Conservation (phyloP, 1,140 invertebrate genomes). For the Achatina immaculata region DNA sequence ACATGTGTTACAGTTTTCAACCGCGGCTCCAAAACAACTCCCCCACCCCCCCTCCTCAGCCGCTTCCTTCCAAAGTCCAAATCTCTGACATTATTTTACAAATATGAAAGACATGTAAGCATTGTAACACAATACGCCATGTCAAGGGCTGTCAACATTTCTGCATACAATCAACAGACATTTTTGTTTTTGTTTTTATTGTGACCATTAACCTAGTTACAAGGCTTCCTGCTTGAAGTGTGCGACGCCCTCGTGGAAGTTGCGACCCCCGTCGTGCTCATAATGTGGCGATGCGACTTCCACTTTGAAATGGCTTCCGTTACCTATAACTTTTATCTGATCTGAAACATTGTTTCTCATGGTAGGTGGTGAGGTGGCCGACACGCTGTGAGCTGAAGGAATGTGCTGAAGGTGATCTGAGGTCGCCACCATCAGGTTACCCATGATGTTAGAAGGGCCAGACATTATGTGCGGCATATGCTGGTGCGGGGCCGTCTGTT, state of each 20-base stretch:
- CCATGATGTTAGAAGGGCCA: not conserved
- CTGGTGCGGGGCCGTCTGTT: conserved; percentile 1
- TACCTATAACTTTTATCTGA: not conserved
- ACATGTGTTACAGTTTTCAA: too few relatives aligned
- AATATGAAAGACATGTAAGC: too few relatives aligned
- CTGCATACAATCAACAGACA: too few relatives aligned
- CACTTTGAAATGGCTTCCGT: not conserved
- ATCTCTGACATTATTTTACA: too few relatives aligned
- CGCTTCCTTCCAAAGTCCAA: too few relatives aligned
- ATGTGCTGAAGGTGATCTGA: not conserved
- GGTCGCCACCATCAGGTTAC: not conserved
- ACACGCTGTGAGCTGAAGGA: not conserved
- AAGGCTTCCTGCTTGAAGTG: not conserved
- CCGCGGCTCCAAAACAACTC: too few relatives aligned
- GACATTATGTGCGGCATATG: not conserved
- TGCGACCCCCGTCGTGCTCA: not conserved
- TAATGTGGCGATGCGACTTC: not conserved
- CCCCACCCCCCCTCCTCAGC: too few relatives aligned
- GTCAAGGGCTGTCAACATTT: too few relatives aligned
- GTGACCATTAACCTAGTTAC: too few relatives aligned
- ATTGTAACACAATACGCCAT: too few relatives aligned
- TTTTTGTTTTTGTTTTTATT: too few relatives aligned
- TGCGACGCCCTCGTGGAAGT: not conserved
- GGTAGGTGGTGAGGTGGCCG: not conserved
- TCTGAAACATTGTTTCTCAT: not conserved